Evolutionary conservation across 2,888 invertebrate species (phyloP).

Genomic region (Tortrix viridana): DNA sequence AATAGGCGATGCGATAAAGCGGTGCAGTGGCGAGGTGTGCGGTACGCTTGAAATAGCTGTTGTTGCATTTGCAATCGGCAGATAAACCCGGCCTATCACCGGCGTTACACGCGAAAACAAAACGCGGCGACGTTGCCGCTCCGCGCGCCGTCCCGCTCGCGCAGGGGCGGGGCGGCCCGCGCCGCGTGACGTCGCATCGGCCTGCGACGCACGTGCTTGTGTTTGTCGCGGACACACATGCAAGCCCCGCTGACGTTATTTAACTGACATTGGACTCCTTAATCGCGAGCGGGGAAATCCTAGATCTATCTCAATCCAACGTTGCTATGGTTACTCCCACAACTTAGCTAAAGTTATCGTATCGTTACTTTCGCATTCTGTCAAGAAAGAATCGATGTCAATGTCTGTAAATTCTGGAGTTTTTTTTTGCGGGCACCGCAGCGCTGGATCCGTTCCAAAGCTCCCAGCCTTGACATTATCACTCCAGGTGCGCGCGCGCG

Average conservation of each 20-base stretch:
- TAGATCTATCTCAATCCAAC: too few relatives aligned
- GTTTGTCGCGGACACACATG: constrained; percentile 79
- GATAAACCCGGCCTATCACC: constrained; percentile 79
- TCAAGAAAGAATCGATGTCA: too few relatives aligned
- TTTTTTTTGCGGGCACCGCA: constrained; percentile 48
- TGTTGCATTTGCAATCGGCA: constrained; percentile 78
- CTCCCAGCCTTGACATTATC: constrained; percentile 79
- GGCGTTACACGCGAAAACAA: constrained; percentile 76
- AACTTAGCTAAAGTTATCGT: too few relatives aligned
- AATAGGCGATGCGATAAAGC: constrained; percentile 59
- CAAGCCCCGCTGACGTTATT: constrained; percentile 57
- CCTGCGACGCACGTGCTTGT: constrained; percentile 78
- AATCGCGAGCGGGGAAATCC: constrained; percentile 41
- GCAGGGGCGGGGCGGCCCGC: constrained; percentile 60
- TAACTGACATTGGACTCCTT: constrained; percentile 65
- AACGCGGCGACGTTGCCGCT: constrained; percentile 76
- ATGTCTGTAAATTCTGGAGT: constrained; percentile 12
- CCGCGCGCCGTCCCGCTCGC: constrained; percentile 60
- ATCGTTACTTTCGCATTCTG: background rate
- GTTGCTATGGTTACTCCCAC: too few relatives aligned
- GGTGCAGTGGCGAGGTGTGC: constrained; percentile 55
- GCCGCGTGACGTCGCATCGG: constrained; percentile 68
- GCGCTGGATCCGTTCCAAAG: constrained; percentile 71
- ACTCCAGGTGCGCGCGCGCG: constrained; percentile 70
- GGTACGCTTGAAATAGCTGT: constrained; percentile 70